Base-by-base conservation (phyloP, 2,888 invertebrate species). In the Coecobrya sp. region DNA sequence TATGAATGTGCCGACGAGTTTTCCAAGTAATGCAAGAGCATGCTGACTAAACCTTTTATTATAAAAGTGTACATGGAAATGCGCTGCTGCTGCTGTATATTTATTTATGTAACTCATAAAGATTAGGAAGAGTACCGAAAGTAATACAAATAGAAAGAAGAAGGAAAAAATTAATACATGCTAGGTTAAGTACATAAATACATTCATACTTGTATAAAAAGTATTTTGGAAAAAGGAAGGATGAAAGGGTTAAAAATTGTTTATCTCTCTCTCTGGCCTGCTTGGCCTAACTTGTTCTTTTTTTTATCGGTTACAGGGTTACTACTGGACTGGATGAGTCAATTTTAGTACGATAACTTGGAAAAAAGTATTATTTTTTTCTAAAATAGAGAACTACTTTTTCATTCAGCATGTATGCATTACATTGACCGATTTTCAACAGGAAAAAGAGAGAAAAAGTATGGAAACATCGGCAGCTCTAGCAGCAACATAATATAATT, bases 241-340 rank as follows among this genome's bases (percentile, higher is more conserved):
- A 65, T 5, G 13, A 65, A 65, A 65, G 25, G 65, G 73, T 73
- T 73, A n/a, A 19, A n/a, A 73, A 73, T 73, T 73, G 73, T 19
- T n/a, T 42, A 19, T 16, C 42, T 73, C n/a, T n/a, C 22, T 36
- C 25, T 73, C 19, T 45, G 42, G 13, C 13, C 68, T 25, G 62
- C 19, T 59, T 59, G 59, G 59, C 8, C n/a, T 42, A 13, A 16
- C 68, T 68, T 30, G 25, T 22, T 42, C n/a, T 68, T 22, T 73
- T n/a, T 45, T 42, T 73, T 73, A 42, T 73, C 73, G 73, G 73
- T 73, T 42, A 73, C 22, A 36, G 22, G 73, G 73, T 73, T 45
- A 73, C 68, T 30, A 30, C 27, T 27, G 42, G 10, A 62, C 62
- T 22, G 30, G 30, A 68, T 68, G 68, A 68, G 68, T 68, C 68